A percentile compares a stretch with the other conserved stretches of the same genome.
Evolutionary conservation across 2,113 vertebrate genomes (phyloP).

Genomic region (Tiliqua scincoides): DNA sequence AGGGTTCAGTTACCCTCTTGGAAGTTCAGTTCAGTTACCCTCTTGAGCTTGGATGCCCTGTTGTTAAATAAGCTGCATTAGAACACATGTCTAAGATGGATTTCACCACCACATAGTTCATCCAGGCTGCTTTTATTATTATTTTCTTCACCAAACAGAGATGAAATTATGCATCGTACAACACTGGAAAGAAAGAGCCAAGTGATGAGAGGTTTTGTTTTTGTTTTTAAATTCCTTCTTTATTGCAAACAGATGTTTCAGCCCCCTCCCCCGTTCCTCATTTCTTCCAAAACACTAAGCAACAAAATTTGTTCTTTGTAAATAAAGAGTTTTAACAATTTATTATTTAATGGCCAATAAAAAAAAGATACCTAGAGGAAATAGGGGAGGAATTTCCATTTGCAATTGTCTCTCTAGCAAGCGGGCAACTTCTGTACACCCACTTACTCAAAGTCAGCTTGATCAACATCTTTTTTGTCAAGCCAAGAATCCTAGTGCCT

Average conservation of each 20-base stretch:
- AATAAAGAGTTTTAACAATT: not conserved
- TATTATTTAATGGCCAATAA: not conserved
- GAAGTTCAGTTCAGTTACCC: not conserved
- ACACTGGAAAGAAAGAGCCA: slow-evolving; percentile 32
- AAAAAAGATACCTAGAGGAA: not conserved
- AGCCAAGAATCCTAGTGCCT: not conserved
- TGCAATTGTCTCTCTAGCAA: not conserved
- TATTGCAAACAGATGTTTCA: slow-evolving; percentile 29
- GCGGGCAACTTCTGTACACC: no score
- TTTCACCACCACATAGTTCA: slow-evolving; percentile 6
- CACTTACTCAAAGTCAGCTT: not conserved
- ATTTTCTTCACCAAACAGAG: slow-evolving; percentile 36
- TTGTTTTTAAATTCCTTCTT: slow-evolving; percentile 30
- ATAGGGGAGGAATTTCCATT: not conserved
- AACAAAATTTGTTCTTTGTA: slow-evolving; percentile 1
- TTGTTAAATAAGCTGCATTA: not conserved
- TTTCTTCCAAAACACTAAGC: slow-evolving; percentile 25
- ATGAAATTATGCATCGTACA: slow-evolving; percentile 11
- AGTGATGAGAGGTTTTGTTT: not conserved
- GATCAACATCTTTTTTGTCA: not conserved
- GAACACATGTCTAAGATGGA: slow-evolving; percentile 8
- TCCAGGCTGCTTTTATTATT: not conserved
- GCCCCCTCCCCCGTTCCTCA: slow-evolving; percentile 17
- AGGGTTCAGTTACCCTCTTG: not conserved
- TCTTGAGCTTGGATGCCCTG: not conserved